Conservation (phyloP, 2,113 vertebrate genomes). For the Chaetura pelagica region DNA sequence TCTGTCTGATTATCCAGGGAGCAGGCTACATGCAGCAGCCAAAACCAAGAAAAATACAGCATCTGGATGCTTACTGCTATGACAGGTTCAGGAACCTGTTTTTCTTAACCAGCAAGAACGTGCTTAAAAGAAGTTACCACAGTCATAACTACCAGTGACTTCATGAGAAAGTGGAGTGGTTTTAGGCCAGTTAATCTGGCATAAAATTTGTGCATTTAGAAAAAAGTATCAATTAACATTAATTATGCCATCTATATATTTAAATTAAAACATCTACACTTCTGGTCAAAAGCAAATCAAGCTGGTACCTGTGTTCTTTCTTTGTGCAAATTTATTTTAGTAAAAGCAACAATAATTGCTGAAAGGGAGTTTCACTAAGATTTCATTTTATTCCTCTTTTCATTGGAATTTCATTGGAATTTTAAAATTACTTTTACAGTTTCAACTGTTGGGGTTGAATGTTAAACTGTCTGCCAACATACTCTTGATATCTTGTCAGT, state of each 20-base stretch:
- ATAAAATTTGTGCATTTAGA: not conserved
- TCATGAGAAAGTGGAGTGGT: not conserved
- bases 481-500: conserved; percentile 45
- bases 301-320: not conserved
- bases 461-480: conserved; percentile 57
- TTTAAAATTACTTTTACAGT: not conserved
- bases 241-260: not conserved
- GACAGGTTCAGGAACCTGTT: not conserved
- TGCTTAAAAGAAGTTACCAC: not conserved
- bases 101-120: not conserved
- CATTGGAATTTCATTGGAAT: not conserved
- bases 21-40: not conserved
- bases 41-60: not conserved
- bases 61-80: not conserved
- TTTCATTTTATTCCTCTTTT: not conserved
- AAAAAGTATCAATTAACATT: not conserved
- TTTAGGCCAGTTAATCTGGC: not conserved
- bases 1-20: conserved; percentile 26
- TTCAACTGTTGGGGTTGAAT: not conserved
- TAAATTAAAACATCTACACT: not conserved
- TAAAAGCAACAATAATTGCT: not conserved
- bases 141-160: not conserved
- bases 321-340: not conserved
- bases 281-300: not conserved
- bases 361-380: not conserved